Evolutionary conservation across 2,113 vertebrate genomes (phyloP).

Genomic region (Elachura formosa): DNA sequence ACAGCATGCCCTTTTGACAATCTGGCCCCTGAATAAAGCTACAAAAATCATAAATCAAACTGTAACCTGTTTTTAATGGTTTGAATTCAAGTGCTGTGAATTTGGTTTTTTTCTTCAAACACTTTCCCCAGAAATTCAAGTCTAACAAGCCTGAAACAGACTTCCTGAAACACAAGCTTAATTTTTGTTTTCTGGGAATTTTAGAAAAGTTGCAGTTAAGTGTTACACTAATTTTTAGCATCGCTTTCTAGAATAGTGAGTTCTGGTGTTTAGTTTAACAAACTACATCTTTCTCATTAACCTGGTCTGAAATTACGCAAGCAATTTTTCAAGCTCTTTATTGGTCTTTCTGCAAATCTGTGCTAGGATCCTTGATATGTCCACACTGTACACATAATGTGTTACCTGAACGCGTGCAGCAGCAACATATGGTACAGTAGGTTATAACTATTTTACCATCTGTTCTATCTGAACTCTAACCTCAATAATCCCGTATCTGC

Average conservation of each 20-base stretch:
- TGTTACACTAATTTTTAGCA: neutral
- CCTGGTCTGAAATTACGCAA: neutral
- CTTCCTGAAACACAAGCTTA: neutral
- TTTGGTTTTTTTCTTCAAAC: neutral
- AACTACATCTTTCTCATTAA: neutral
- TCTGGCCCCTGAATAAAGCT: neutral
- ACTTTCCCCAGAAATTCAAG: neutral
- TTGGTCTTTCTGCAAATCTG: neutral
- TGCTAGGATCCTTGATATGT: neutral
- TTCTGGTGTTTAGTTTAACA: neutral
- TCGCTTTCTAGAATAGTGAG: neutral
- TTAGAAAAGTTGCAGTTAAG: neutral
- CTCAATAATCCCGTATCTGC: neutral
- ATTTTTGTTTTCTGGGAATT: neutral
- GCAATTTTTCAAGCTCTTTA: neutral
- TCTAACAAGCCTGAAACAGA: neutral
- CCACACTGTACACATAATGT: neutral
- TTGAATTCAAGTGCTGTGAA: neutral
- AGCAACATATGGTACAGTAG: neutral
- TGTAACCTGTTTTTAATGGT: neutral
- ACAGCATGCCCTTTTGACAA: neutral
- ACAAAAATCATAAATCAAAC: neutral
- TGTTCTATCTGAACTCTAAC: neutral
- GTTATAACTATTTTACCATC: conserved; percentile 1
- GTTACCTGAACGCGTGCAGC: neutral